Evolutionary conservation across 2,113 vertebrate species (phyloP).

Genomic region (Dermatemys mawii): DNA sequence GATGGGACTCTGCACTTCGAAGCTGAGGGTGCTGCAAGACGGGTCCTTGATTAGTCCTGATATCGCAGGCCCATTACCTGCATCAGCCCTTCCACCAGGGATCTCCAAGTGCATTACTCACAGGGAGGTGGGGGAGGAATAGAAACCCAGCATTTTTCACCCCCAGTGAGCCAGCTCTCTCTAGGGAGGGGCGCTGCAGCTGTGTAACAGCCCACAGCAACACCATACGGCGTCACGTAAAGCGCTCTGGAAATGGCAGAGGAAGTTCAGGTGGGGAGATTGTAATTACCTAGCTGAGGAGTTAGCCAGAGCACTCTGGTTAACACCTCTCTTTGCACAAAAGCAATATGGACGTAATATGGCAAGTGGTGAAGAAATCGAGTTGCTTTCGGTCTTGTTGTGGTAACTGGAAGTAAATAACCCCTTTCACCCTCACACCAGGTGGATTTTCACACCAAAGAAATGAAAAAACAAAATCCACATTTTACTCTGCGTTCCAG

Average conservation of each 20-base stretch:
- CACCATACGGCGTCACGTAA: too few species aligned
- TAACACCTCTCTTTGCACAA: background rate
- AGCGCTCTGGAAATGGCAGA: background rate
- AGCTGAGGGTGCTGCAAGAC: too few species aligned
- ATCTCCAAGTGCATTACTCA: too few species aligned
- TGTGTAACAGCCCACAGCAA: background rate
- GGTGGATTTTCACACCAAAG: background rate
- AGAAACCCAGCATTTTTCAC: background rate
- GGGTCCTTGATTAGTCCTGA: too few species aligned
- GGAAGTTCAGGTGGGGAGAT: background rate
- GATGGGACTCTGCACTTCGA: too few species aligned
- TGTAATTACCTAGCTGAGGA: background rate
- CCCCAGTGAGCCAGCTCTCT: too few species aligned
- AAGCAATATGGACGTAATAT: background rate
- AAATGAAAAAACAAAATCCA: slow-evolving; percentile 49
- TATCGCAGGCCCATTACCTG: too few species aligned
- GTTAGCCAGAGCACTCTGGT: background rate
- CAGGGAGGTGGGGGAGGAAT: too few species aligned
- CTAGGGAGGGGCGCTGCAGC: background rate
- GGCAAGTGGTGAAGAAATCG: background rate
- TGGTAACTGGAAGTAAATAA: slow-evolving; percentile 53
- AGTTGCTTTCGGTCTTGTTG: slow-evolving; percentile 9
- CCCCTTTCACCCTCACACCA: slow-evolving; percentile 4
- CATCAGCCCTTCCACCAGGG: too few species aligned
- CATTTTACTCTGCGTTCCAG: slow-evolving; percentile 30